Conservation (phyloP, 2,113 vertebrate species). For the Proterorhinus semilunaris region DNA sequence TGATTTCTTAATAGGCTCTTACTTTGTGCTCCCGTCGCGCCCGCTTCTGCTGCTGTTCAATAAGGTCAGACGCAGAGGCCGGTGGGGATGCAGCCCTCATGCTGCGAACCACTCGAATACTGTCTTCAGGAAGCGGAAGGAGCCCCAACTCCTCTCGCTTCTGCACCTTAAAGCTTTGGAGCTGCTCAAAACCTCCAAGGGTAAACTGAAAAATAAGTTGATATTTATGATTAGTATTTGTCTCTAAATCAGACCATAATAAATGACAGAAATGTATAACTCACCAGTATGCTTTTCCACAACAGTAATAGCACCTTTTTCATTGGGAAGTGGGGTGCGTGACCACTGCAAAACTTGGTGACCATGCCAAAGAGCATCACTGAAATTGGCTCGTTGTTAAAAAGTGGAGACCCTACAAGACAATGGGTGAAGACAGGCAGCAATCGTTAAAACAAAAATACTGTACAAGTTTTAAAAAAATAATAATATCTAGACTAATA, state of each 20-base stretch:
- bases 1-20: neutral
- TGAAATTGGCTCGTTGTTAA: conserved; percentile 93
- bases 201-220: conserved; percentile 82
- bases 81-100: conserved; percentile 97
- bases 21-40: conserved; percentile 96
- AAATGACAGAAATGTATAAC: conserved; percentile 25
- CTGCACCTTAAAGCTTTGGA: conserved; percentile 88
- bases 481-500: conserved; percentile 1
- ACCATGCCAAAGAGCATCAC: conserved; percentile 98
- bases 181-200: conserved; percentile 92
- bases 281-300: conserved; percentile 96
- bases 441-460: neutral
- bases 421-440: neutral
- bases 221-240: neutral
- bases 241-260: neutral
- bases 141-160: conserved; percentile 85
- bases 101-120: conserved; percentile 91
- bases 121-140: conserved; percentile 92
- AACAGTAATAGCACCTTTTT: conserved; percentile 93
- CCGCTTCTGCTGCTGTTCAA: conserved; percentile 96
- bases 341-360: conserved; percentile 96
- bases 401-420: conserved; percentile 83
- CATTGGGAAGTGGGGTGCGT: conserved; percentile 96
- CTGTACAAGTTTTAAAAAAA: neutral
- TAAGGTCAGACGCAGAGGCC: conserved; percentile 93